Percentiles rank a stretch among this genome's conserved stretches.
phyloP scores from a whole-genome alignment of 2,888 invertebrate species.

The Adineta ricciae region DNA sequence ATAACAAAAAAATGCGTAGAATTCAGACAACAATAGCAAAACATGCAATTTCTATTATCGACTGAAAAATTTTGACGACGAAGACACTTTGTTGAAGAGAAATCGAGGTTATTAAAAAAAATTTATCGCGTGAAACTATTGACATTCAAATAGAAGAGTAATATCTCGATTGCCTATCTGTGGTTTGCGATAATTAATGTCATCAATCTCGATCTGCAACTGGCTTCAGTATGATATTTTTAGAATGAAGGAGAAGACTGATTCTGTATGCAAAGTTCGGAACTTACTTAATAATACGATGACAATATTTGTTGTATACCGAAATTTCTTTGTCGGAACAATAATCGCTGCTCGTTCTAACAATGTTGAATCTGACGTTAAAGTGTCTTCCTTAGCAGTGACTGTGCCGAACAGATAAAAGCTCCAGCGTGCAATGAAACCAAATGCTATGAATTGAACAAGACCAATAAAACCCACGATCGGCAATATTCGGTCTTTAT shows the following conservation, averaged over 20 bases:
- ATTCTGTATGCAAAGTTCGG: no score
- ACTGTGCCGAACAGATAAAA: slow-evolving; percentile 13
- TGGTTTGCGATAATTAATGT: background rate
- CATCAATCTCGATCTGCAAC: no score
- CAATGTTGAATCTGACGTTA: background rate
- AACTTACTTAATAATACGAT: background rate
- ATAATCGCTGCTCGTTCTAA: background rate
- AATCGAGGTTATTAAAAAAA: no score
- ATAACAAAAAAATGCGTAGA: background rate
- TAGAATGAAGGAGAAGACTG: no score
- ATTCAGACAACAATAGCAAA: background rate
- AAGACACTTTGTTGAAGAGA: no score
- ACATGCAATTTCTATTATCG: no score
- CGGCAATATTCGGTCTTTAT: background rate
- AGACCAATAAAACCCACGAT: background rate
- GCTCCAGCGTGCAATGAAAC: background rate
- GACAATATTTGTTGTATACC: background rate
- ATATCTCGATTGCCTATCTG: background rate
- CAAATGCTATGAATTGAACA: background rate
- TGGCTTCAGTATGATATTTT: no score
- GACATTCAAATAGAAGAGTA: background rate
- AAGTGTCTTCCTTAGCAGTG: background rate
- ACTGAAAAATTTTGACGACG: no score
- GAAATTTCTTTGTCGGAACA: background rate
- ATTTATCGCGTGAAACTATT: no score